Base-by-base conservation (phyloP, 1,140 invertebrate genomes). In the Ceratoteleas bidentatus region DNA sequence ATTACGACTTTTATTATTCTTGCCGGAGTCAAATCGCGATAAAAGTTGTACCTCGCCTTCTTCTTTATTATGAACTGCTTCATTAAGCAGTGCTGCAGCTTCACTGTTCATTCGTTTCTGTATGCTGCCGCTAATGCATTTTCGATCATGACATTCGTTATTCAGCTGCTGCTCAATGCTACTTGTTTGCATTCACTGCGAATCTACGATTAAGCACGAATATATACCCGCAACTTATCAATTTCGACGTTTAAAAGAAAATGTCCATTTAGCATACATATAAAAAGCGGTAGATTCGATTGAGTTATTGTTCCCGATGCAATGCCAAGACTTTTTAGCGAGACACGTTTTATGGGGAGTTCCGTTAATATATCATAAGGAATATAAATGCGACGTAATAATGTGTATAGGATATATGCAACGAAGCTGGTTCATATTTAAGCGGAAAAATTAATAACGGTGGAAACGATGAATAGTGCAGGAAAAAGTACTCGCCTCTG, bases 131-230 rank as follows among this genome's bases (percentile, higher is more conserved):
- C 60, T 77, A 74, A 80, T 80, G 61, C 77, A 80, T 74, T 80
- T 80, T 80, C 77, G 77, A 80, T 80, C 69, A 50, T 50, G 43
- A 70, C 52, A 69, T 57, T 57, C 13, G 32, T 52, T 73, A 73
- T 68, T 72, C 66, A 79, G 15, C 53, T 65, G 56, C 45, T 61
- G 57, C 57, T 74, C 50, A 70, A 65, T 65, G 52, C 69, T 66
- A 73, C 76, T 78, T 81, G 74, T 81, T 74, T 81, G 64, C 70
- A 75, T 69, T 70, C 64, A 75, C 15, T 56, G 70, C 65, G 57
- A 58, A 81, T 75, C 70, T 65, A 24, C 64, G 78, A 80, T 74
- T 74, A 74, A 43, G 69, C 62, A 69, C 34, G 53, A 62, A 66
- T 56, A 64, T 69, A 74, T 61, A 61, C 9, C 56, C 47, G 50